Evolutionary conservation across 2,888 invertebrate genomes (phyloP), one percentile per base, ranked within the genome.

Genomic region (Sycophila texana): DNA sequence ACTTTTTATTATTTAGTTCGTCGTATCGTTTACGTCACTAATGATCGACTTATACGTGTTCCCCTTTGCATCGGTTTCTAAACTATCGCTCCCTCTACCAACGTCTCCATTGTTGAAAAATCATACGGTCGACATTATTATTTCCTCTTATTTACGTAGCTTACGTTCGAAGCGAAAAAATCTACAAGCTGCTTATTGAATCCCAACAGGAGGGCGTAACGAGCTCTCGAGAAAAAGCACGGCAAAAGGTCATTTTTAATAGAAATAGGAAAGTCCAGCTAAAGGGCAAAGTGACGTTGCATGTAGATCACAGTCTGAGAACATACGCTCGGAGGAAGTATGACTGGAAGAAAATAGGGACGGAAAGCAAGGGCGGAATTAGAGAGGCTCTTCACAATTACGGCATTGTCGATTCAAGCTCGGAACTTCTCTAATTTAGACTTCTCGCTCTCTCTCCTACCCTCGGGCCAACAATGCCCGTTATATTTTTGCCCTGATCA

Each of bases 401-500:
- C 53, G 63, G 71, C 79, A 77, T 81, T 84, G 82, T 84, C 84
- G 84, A 83, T 80, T 85, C 81, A 73, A 72, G 77, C 74, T 72
- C 80, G 81, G 79, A 80, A 83, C 78, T 85, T 83, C 84, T 84
- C 86, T 85, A 85, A 86, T 86, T 86, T 83, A 83, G 84, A 84
- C 82, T 84, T 85, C 84, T 83, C 83, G 81, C 39, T 10, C 39
- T 10, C 39, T 39, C 39, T 10, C 39, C 10, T 7, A 51, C 51
- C 51, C 14, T 1, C 10, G 10, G 75, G 73, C 77, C 80, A 68
- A 79, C 74, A 82, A 83, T 83, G 84, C 84, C 85, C 83, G 85
- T 84, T 87, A 85, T 86, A 86, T 85, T 86, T 87, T 86, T 83
- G 79, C 74, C 83, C 82, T 81, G 83, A 87, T 87, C 86, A 85